Conservation (phyloP, 1,140 invertebrate species). For the Adoxophyes honmai region DNA sequence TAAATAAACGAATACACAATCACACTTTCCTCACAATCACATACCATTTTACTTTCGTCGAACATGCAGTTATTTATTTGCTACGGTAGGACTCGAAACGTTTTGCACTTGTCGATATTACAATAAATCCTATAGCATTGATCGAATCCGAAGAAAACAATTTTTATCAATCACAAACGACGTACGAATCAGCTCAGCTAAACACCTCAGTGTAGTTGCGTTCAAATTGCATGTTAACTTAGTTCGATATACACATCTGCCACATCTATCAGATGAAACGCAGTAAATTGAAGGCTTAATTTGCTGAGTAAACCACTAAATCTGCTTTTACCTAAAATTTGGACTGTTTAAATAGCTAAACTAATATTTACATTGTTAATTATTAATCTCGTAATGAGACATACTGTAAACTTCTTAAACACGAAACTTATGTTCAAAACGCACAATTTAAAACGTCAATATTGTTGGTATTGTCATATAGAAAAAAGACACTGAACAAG, state of each 20-base stretch:
- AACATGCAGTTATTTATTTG: not conserved
- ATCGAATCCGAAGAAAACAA: not conserved
- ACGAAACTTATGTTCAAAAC: too few relatives aligned
- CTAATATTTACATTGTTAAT: too few relatives aligned
- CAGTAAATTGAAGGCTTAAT: too few relatives aligned
- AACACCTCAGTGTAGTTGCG: conserved; percentile 1
- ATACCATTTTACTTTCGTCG: conserved; percentile 47
- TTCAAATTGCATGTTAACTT: not conserved
- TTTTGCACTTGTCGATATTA: not conserved
- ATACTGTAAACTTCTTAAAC: too few relatives aligned
- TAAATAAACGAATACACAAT: conserved; percentile 57
- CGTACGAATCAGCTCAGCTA: conserved; percentile 2
- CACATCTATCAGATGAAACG: too few relatives aligned
- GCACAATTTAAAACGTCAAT: not conserved
- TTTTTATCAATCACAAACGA: not conserved
- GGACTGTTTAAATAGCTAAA: too few relatives aligned
- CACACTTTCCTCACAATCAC: conserved; percentile 26
- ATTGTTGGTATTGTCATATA: too few relatives aligned
- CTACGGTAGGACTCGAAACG: not conserved
- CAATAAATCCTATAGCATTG: not conserved
- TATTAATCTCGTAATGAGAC: too few relatives aligned
- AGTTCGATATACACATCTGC: too few relatives aligned
- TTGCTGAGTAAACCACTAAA: too few relatives aligned
- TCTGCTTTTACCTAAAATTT: too few relatives aligned
- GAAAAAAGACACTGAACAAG: too few relatives aligned